Base-by-base conservation (phyloP, 1,140 invertebrate species). In the Eufriesea mexicana region DNA sequence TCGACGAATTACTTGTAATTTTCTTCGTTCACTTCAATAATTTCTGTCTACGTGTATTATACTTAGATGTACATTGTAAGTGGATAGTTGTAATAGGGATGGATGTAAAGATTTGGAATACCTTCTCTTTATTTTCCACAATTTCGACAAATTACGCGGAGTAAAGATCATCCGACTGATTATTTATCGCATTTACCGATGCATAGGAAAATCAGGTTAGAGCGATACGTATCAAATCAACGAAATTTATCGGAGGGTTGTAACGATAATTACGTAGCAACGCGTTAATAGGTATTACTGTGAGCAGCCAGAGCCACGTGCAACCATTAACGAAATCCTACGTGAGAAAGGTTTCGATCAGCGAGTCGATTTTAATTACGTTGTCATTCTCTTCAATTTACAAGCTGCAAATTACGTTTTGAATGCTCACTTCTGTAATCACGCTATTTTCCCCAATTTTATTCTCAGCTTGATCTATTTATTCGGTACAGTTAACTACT, bases 211-310 rank as follows among this genome's bases (percentile, higher is more conserved):
- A 82, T 82, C 62, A 59, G 51, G 61, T 57, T 82, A 49, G 23
- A 76, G 20, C 28, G 71, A 82, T 82, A 68, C 73, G 72, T 67
- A 76, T 59, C 79, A 57, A 45, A 82, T 82, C 51, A 68, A 68
- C 45, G 62, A 59, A 76, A 76, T 82, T 76, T 67, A 76, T 82
- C 73, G 51, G 23, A 66, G 72, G 35, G 70, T 82, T 82, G 79
- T 82, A 82, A 76, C 79, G 79, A 82, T 82, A 82, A 82, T 82
- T 82, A 82, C 79, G 79, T 82, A 82, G 79, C 79, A 76, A 82
- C 79, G 61, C 79, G 62, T 82, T 82, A 82, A 82, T 67, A 82
- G 79, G 79, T 68, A 82, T 76, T 82, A 76, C 72, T 45, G 79
- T 47, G 62, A 76, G 25, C 79, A 82, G 54, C 42, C 51, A 67